Percentiles rank a stretch among this genome's conserved stretches.
Conservation (phyloP, 1,140 invertebrate genomes). For the Aphelenchoides besseyi region DNA sequence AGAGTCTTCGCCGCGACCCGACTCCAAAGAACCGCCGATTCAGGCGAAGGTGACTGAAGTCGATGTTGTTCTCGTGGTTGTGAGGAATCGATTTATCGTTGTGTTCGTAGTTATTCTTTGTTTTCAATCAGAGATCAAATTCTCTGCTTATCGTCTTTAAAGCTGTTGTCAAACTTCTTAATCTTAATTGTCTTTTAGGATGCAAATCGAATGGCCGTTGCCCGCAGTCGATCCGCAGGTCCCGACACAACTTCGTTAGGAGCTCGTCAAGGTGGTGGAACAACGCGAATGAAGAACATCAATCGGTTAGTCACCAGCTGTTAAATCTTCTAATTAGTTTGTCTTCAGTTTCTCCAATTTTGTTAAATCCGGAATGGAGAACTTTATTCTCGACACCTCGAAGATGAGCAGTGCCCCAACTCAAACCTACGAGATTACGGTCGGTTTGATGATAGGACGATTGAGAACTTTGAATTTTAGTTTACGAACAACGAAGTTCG, state of each 20-base stretch:
- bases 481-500: slow-evolving; percentile 70
- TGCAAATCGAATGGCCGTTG: slow-evolving; percentile 17
- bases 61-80: neutral
- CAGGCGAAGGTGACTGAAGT: slow-evolving; percentile 11
- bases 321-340: slow-evolving; percentile 22
- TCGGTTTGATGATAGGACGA: slow-evolving; percentile 26
- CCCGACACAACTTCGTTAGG: slow-evolving; percentile 40
- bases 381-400: slow-evolving; percentile 79
- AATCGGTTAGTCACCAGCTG: slow-evolving; percentile 37
- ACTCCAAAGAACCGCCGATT: slow-evolving; percentile 13
- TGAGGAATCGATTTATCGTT: neutral
- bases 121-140: neutral
- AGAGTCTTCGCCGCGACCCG: slow-evolving; percentile 22
- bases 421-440: slow-evolving; percentile 73
- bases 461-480: slow-evolving; percentile 56
- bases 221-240: slow-evolving; percentile 45
- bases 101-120: neutral
- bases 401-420: slow-evolving; percentile 73
- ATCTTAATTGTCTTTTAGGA: slow-evolving; percentile 23
- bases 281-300: slow-evolving; percentile 50
- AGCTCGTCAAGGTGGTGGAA: slow-evolving; percentile 5
- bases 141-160: slow-evolving; percentile 13
- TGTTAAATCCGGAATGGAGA: slow-evolving; percentile 84
- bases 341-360: slow-evolving; percentile 78
- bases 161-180: neutral